Base-by-base conservation (phyloP, 2,888 invertebrate species). In the Cerastis leucographa region DNA sequence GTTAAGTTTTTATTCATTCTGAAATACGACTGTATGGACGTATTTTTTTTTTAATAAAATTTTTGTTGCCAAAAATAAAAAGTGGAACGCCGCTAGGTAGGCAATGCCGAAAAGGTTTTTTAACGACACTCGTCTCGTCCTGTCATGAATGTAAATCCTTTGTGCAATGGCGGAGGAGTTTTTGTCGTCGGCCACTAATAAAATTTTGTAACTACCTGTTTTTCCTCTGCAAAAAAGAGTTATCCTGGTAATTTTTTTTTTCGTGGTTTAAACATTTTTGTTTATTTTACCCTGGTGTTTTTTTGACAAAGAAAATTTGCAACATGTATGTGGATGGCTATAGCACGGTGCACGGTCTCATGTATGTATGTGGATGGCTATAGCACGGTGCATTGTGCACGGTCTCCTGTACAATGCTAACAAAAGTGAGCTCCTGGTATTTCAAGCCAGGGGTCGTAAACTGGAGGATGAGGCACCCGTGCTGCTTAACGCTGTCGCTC, bases 41-140 rank as follows among this genome's bases (percentile, higher is more conserved):
- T n/a, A n/a, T n/a, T n/a, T n/a, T n/a, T n/a, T n/a, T n/a, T n/a
- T n/a, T n/a, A n/a, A n/a, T n/a, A n/a, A n/a, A n/a, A n/a, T n/a
- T n/a, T n/a, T n/a, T n/a, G 76, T 35, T 51, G 1, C 22, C 29
- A 49, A n/a, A 46, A 49, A 56, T 17, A 42, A 76, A 70, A 77
- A 46, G 14, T 46, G 1, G 19, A 4, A 44, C n/a, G 46, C 46
- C 40, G 40, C n/a, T n/a, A n/a, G 7, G 19, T 35, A 54, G 46
- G 19, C 35, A 78, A 56, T 35, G 42, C 42, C 25, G 11, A 66
- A 83, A 67, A 83, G 61, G 66, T 71, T 83, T 79, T 71, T n/a
- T 71, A 49, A 71, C 44, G 71, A 64, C 70, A 67, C 78, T 67
- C 29, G 51, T 35, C 35, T 17, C 56, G 42, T 40, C 56, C 66